phyloP scores from a whole-genome alignment of 2,888 invertebrate species.

The Pseudanteris insignis region DNA sequence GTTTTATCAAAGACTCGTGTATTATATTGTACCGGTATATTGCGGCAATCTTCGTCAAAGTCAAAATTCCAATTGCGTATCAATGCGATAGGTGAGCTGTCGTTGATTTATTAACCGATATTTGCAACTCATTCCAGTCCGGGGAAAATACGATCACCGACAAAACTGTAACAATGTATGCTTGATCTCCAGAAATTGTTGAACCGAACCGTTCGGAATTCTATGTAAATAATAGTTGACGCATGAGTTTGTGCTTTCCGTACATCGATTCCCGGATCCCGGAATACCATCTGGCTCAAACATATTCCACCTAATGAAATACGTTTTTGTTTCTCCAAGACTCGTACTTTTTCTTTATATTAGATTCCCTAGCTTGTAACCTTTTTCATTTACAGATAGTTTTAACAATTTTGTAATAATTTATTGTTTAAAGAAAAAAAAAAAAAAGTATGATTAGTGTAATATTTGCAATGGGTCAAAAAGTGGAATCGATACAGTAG shows the following conservation, averaged over 20 bases:
- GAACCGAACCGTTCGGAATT: constrained; percentile 34
- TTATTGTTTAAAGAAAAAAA: no score
- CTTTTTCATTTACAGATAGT: no score
- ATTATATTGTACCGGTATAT: constrained; percentile 21
- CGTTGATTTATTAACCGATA: constrained; percentile 62
- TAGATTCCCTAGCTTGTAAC: no score
- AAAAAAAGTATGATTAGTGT: no score
- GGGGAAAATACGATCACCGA: constrained; percentile 48
- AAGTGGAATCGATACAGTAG: no score
- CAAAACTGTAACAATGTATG: constrained; percentile 56
- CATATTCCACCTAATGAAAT: no score
- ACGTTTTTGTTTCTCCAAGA: no score
- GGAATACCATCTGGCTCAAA: constrained; percentile 40
- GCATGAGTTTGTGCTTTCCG: constrained; percentile 62
- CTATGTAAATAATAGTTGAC: constrained; percentile 59
- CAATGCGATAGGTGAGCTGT: constrained; percentile 12
- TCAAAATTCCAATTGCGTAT: constrained; percentile 8
- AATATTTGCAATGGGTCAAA: no score
- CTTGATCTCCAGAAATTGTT: constrained; percentile 53
- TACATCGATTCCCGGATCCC: constrained; percentile 49
- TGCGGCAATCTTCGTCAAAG: constrained; percentile 34
- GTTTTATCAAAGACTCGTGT: constrained; percentile 6
- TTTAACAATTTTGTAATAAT: no score
- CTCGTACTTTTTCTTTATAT: no score
- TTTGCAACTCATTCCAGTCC: constrained; percentile 59